Conservation (phyloP, 1,140 invertebrate genomes). For the Hydropsyche tenuis region DNA sequence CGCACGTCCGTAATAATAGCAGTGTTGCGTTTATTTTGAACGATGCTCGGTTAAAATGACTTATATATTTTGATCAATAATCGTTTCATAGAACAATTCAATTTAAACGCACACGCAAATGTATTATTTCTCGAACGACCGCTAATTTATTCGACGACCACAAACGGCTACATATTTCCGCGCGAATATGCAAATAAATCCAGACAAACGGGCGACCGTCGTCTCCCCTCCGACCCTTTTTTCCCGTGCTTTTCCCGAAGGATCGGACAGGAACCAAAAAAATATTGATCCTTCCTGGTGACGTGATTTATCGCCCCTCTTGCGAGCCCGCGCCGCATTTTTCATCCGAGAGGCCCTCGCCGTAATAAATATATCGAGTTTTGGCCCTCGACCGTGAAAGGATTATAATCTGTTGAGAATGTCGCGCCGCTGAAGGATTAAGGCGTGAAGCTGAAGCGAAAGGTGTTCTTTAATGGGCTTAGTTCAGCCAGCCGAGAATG, state of each 20-base stretch:
- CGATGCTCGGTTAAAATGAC: too few species aligned
- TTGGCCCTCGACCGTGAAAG: not conserved
- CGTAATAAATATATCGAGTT: too few species aligned
- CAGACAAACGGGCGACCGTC: slow-evolving; percentile 10
- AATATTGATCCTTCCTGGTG: slow-evolving; percentile 31
- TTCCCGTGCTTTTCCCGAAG: slow-evolving; percentile 2
- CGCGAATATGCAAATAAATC: slow-evolving; percentile 31
- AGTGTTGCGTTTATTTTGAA: not conserved
- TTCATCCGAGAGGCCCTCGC: not conserved
- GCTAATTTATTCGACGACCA: slow-evolving; percentile 20
- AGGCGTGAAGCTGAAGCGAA: slow-evolving; percentile 23
- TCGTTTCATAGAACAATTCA: too few species aligned
- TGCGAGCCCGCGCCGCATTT: not conserved
- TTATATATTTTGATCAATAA: too few species aligned
- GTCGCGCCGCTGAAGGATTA: not conserved
- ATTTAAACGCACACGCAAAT: not conserved
- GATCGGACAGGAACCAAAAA: not conserved
- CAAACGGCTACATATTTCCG: slow-evolving; percentile 26
- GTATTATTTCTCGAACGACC: slow-evolving; percentile 4
- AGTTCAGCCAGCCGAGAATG: not conserved
- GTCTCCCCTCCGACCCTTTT: not conserved
- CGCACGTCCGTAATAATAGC: not conserved
- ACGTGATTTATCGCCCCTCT: slow-evolving; percentile 21
- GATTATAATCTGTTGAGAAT: slow-evolving; percentile 10
- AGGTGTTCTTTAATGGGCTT: slow-evolving; percentile 23